Percentiles rank a stretch among this genome's conserved stretches.
These are phyloP conservation scores for Euspilapteryx auroguttella DNA, from an alignment of 2,888 invertebrate genomes.

Conservation along the genomic window DNA sequence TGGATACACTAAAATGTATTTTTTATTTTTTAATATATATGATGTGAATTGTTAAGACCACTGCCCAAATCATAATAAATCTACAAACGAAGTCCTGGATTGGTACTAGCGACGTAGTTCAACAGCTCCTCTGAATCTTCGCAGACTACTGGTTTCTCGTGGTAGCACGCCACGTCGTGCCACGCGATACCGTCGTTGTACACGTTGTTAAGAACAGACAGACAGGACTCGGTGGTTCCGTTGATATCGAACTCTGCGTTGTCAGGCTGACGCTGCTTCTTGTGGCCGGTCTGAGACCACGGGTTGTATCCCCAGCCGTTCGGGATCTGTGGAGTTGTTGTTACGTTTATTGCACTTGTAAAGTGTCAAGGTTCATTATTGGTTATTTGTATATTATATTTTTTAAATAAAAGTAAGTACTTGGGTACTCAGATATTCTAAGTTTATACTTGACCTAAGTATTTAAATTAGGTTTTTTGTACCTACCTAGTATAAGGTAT, in stretches of 20 bases:
- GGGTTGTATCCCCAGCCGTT: constrained; percentile 82
- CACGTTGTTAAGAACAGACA: constrained; percentile 87
- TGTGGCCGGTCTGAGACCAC: constrained; percentile 90
- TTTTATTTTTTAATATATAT: too few relatives aligned
- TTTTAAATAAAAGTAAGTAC: too few relatives aligned
- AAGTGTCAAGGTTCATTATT: too few relatives aligned
- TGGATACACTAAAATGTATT: too few relatives aligned
- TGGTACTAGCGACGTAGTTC: constrained; percentile 81
- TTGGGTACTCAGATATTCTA: too few relatives aligned
- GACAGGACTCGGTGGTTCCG: constrained; percentile 83
- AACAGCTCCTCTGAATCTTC: constrained; percentile 89
- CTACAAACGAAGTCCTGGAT: constrained; percentile 80
- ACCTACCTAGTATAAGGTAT: too few relatives aligned
- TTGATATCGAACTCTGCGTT: constrained; percentile 91
- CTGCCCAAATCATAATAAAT: too few relatives aligned
- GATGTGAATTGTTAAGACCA: too few relatives aligned
- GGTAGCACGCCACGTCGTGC: constrained; percentile 93
- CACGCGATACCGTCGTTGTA: constrained; percentile 93
- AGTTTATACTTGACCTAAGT: too few relatives aligned
- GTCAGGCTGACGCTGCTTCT: constrained; percentile 85
- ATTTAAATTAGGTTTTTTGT: too few relatives aligned
- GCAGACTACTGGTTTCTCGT: constrained; percentile 89
- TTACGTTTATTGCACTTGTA: too few relatives aligned
- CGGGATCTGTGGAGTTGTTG: constrained; percentile 58
- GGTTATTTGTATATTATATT: too few relatives aligned